Evolutionary conservation across 2,888 invertebrate genomes (phyloP).

Genomic region (Prosopocoilus inquinatus): DNA sequence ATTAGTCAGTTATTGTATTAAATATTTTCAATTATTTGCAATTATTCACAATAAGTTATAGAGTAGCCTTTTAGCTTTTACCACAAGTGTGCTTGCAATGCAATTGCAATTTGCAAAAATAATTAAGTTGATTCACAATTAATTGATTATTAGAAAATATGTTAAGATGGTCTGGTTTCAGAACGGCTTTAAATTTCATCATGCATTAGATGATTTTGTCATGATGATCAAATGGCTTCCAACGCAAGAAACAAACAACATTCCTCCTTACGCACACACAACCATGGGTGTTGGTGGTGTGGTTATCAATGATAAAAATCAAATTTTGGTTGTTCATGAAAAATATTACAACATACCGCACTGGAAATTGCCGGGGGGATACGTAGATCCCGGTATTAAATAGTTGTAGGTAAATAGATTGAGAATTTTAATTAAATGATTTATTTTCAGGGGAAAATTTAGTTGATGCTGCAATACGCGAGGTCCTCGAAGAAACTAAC

Average conservation of each 20-base stretch:
- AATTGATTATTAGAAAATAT: conserved; percentile 12
- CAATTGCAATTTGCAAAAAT: too few relatives aligned
- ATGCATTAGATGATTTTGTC: conserved; percentile 75
- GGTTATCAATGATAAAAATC: conserved; percentile 73
- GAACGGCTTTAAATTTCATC: conserved; percentile 85
- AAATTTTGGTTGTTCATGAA: conserved; percentile 81
- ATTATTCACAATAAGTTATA: background rate
- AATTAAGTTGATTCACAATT: too few relatives aligned
- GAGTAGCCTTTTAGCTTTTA: too few relatives aligned
- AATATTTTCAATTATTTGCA: too few relatives aligned
- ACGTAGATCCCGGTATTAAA: conserved; percentile 73
- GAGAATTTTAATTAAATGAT: background rate
- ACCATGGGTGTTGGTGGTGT: conserved; percentile 82
- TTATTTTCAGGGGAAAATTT: conserved; percentile 72
- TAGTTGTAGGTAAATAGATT: background rate
- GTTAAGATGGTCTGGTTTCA: conserved; percentile 41
- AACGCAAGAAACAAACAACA: conserved; percentile 56
- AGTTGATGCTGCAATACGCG: conserved; percentile 76
- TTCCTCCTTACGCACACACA: conserved; percentile 81
- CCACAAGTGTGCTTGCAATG: too few relatives aligned
- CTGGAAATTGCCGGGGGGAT: conserved; percentile 94
- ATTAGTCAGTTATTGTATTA: too few relatives aligned
- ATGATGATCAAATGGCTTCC: conserved; percentile 83
- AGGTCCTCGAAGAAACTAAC: conserved; percentile 89
- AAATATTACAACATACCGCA: conserved; percentile 58